Conservation (phyloP, 2,797 vertebrate species). For the Staurois parvus region DNA sequence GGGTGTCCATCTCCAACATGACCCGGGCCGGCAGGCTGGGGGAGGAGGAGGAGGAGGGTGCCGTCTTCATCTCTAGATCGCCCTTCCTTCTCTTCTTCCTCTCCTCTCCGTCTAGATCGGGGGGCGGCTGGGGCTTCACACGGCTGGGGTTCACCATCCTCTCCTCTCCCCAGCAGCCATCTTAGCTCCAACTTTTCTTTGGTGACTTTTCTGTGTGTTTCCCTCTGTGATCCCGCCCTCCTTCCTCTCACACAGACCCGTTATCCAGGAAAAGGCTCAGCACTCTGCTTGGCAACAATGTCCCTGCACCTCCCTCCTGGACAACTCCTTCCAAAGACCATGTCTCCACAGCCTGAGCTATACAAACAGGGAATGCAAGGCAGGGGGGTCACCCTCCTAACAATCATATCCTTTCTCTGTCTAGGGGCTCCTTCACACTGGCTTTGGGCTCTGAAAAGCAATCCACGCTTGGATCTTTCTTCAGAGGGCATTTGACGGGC, state of each 20-base stretch:
- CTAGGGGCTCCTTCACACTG: no score
- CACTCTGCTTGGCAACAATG: no score
- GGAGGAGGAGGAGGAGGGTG: background rate
- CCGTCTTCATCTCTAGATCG: conserved; percentile 52
- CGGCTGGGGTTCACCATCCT: conserved; percentile 66
- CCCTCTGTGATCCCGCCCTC: conserved; percentile 42
- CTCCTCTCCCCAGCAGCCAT: conserved; percentile 23
- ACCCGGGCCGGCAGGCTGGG: conserved; percentile 40
- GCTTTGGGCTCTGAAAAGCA: no score
- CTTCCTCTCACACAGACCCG: conserved; percentile 33
- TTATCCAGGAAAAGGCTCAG: conserved; percentile 39
- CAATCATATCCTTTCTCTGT: background rate
- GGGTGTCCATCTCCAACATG: conserved; percentile 67
- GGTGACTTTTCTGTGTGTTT: background rate
- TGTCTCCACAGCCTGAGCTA: background rate
- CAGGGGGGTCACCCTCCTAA: background rate
- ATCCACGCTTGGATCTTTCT: no score
- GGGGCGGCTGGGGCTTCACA: conserved; percentile 42
- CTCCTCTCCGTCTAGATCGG: conserved; percentile 50
- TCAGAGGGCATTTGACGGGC: no score
- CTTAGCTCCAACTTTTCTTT: conserved; percentile 2
- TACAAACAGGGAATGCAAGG: no score
- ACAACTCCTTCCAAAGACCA: background rate
- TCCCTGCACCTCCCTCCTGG: background rate
- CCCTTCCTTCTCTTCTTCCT: conserved; percentile 61